These are phyloP conservation scores for Hypomecis atomaria DNA, from an alignment of 2,888 invertebrate species.

Conservation along the genomic window DNA sequence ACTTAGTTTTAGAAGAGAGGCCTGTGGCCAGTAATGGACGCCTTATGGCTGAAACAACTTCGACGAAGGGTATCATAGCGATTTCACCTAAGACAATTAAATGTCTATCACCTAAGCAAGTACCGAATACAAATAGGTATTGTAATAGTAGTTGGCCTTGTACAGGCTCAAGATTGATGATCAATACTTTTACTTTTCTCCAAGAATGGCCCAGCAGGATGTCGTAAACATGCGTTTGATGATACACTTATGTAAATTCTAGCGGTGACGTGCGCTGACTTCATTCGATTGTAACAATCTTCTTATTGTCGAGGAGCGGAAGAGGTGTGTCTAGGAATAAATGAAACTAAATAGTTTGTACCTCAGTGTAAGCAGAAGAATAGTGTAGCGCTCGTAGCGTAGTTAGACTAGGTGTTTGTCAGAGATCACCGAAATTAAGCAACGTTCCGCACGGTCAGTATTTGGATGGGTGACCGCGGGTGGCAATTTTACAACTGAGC, in stretches of 20 bases:
- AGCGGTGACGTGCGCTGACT: constrained; percentile 20
- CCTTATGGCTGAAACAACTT: too few relatives aligned
- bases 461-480: too few relatives aligned
- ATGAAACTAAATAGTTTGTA: neutral
- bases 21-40: too few relatives aligned
- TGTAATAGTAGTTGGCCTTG: constrained; percentile 9
- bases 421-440: too few relatives aligned
- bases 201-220: constrained; percentile 32
- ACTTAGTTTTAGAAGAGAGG: too few relatives aligned
- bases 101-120: neutral
- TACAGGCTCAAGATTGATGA: neutral
- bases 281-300: constrained; percentile 18
- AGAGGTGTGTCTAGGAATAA: constrained; percentile 24
- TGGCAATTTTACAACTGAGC: too few relatives aligned
- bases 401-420: too few relatives aligned
- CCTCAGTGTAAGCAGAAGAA: too few relatives aligned
- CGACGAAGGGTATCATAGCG: too few relatives aligned
- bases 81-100: too few relatives aligned
- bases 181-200: constrained; percentile 24
- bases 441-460: too few relatives aligned
- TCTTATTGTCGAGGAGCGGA: constrained; percentile 22
- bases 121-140: neutral
- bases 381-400: too few relatives aligned
- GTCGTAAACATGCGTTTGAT: constrained; percentile 26
- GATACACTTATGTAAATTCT: constrained; percentile 28